These are phyloP conservation scores for Calyptomena viridis DNA, from an alignment of 2,113 vertebrate species.

Conservation along the genomic window DNA sequence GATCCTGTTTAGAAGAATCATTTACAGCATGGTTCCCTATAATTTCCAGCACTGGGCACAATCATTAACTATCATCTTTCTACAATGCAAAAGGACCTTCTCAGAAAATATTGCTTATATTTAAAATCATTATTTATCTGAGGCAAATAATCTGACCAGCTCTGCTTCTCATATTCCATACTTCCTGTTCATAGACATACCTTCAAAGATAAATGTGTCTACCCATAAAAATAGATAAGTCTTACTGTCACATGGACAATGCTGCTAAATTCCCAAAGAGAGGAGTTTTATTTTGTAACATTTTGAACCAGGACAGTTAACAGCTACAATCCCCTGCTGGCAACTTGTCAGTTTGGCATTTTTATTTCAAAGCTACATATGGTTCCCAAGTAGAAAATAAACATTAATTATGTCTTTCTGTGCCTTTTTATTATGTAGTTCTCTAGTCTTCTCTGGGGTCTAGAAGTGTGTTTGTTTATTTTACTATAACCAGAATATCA, in stretches of 20 bases:
- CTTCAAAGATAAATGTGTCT: neutral
- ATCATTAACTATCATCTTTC: neutral
- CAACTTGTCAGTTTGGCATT: slow-evolving; percentile 24
- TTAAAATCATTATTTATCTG: slow-evolving; percentile 1
- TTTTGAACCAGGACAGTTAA: slow-evolving; percentile 10
- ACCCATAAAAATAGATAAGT: neutral
- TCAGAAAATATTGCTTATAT: neutral
- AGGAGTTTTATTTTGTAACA: neutral
- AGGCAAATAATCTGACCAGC: neutral
- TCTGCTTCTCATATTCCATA: neutral
- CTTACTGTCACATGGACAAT: neutral
- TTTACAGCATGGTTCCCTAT: neutral
- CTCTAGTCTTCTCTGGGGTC: neutral
- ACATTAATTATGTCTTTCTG: slow-evolving; percentile 41
- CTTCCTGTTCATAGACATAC: neutral
- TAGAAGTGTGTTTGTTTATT: neutral
- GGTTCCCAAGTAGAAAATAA: slow-evolving; percentile 44
- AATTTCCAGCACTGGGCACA: neutral
- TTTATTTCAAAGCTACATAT: slow-evolving; percentile 58
- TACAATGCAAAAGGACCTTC: neutral
- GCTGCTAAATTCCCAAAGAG: neutral
- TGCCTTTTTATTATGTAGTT: slow-evolving; percentile 14
- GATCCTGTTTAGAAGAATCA: neutral
- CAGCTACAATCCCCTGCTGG: neutral
- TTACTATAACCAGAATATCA: neutral